Evolutionary conservation across 2,888 invertebrate genomes (phyloP).

Genomic region (Maniola hyperantus): DNA sequence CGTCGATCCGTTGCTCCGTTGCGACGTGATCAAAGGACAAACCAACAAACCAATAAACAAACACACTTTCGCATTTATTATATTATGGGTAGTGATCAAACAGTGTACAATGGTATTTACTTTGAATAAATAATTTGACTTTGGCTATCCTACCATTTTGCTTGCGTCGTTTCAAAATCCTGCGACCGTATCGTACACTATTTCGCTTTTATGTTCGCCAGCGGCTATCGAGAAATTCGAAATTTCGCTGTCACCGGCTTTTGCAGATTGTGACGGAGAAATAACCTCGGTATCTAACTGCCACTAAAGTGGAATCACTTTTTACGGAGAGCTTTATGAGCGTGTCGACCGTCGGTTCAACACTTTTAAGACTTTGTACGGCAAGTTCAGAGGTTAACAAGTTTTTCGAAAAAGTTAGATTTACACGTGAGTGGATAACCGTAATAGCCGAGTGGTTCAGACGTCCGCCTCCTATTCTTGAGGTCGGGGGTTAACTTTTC

Average conservation of each 20-base stretch:
- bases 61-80: no score
- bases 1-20: no score
- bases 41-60: no score
- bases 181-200: conserved; percentile 9
- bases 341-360: conserved; percentile 8
- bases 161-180: neutral
- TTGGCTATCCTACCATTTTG: no score
- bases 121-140: no score
- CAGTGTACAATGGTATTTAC: no score
- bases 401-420: neutral
- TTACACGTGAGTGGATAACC: no score
- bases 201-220: conserved; percentile 37
- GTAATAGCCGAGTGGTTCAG: no score
- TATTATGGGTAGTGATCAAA: no score
- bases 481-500: no score
- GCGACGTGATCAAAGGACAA: no score
- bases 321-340: conserved; percentile 25
- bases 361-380: conserved; percentile 1
- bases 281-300: conserved; percentile 71
- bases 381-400: conserved; percentile 3
- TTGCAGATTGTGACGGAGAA: conserved; percentile 52
- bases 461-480: no score
- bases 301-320: conserved; percentile 55
- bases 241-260: conserved; percentile 65
- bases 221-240: conserved; percentile 51